Base-by-base conservation (phyloP, 2,113 vertebrate genomes). In the Prietella phreatophila region DNA sequence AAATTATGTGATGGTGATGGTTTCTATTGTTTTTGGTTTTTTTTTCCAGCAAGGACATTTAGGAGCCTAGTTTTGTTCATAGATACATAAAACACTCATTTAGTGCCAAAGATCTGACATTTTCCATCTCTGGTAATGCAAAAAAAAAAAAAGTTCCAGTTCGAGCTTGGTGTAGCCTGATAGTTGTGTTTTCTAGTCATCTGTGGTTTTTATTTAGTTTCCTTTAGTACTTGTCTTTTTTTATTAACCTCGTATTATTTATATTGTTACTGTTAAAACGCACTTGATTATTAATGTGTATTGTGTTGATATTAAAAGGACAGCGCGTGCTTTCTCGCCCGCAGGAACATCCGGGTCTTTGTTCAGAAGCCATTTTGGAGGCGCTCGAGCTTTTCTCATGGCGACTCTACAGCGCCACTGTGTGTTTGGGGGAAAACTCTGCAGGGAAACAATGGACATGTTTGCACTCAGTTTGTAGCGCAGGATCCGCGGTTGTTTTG, bases 301-400 rank as follows among this genome's bases (percentile, higher is more conserved):
- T 10, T 39, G 30, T 67, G 25, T 50, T 9, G 53, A 27, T 15
- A 1, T 19, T n/a, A 56, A 80, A 30, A 3, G 30, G 0, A 56
- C 25, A 55, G 6, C 8, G 27, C 3, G 1, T 53, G 15, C 53
- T 11, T 78, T 42, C 1, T 11, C 1, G 93, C 89, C 96, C 96
- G 96, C 96, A 94, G 95, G 96, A 95, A 97, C 97, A 98, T 98
- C 97, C 97, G 97, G 97, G 97, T 95, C 95, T 95, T 96, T 94
- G 93, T 93, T 95, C 93, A 94, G 96, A 91, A 95, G 96, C 96
- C 96, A 96, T 97, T 95, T 97, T 97, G 96, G 95, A 96, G 93
- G 92, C 93, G 91, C 94, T 94, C 95, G 94, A 95, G 94, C 91
- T 94, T 95, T 93, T 95, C 92, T 91, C 90, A 92, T 91, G 91